Base-by-base conservation (phyloP, 2,113 vertebrate species). In the Polyodon spathula region DNA sequence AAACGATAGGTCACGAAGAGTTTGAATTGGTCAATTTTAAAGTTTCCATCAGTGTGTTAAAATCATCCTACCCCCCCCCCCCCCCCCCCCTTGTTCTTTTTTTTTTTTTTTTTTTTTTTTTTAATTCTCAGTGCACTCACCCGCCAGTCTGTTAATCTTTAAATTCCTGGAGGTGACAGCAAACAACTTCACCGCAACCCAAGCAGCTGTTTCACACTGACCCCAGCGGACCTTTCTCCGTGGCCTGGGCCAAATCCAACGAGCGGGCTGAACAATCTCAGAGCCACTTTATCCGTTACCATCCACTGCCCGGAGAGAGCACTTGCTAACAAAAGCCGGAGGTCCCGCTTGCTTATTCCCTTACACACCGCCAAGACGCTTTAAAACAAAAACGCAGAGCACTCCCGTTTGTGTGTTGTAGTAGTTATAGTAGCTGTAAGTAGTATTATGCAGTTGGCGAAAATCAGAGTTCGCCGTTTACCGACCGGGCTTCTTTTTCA, bases 271-370 rank as follows among this genome's bases (percentile, higher is more conserved):
- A 71, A 59, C 60, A 43, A 68, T 56, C 59, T 66, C 62, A 64
- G 65, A 59, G 63, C 72, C 67, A 76, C 73, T 77, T 76, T 68
- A 74, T 74, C 74, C 75, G 65, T 69, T 60, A 70, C 70, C 53
- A 67, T 62, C 68, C 78, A 67, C 72, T 71, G 73, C 63, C 68
- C 70, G 6, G 63, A 57, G 53, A 40, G 59, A 62, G 74, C 85
- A 87, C 88, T 82, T 77, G 87, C 76, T 84, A 88, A 92, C 91
- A 92, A 95, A 94, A 92, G 92, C n/a, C n/a, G 89, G 86, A 84
- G 82, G 84, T 82, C 81, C 80, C 80, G 79, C 73, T 76, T 78
- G 76, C 73, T 71, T 72, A 67, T 67, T 73, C 76, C 43, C 72
- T 71, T 73, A 74, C 75, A 62, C 64, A 71, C 54, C 65, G 59